These are phyloP conservation scores for Micropterix aruncella DNA, from an alignment of 2,888 invertebrate species.

Conservation along the genomic window DNA sequence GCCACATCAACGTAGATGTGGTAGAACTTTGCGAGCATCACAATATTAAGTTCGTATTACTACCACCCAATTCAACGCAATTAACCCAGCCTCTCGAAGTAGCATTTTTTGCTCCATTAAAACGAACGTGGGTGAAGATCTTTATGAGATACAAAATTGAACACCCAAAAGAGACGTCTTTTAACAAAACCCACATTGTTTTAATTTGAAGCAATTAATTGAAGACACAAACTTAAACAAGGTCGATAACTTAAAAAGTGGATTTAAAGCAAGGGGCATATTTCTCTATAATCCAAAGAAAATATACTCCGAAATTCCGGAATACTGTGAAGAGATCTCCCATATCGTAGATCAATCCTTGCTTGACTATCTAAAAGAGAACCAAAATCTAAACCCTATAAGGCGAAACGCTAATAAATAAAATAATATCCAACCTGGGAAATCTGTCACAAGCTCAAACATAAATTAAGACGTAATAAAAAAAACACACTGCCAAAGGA, in stretches of 20 bases:
- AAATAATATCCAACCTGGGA: constrained; percentile 1
- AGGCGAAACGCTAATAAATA: background rate
- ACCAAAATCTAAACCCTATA: background rate
- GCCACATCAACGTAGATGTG: constrained; percentile 11
- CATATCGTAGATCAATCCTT: background rate
- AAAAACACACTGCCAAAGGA: background rate
- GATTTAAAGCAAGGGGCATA: no score
- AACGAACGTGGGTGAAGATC: constrained; percentile 12
- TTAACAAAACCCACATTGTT: no score
- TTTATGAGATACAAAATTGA: constrained; percentile 10
- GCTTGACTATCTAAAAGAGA: constrained; percentile 1
- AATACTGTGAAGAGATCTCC: background rate
- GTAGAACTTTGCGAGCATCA: constrained; percentile 10
- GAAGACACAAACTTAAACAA: no score
- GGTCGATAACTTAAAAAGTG: no score
- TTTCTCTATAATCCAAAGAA: no score
- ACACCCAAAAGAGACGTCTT: constrained; percentile 10
- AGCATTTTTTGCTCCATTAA: constrained; percentile 12
- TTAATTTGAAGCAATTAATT: no score
- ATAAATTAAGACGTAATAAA: background rate
- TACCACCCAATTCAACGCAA: constrained; percentile 13
- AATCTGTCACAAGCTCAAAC: background rate
- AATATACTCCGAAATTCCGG: constrained; percentile 7
- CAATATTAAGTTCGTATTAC: constrained; percentile 11
- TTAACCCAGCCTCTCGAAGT: constrained; percentile 12